Evolutionary conservation across 2,797 vertebrate species (phyloP).

Genomic region (Pangasius sanitwongsei): DNA sequence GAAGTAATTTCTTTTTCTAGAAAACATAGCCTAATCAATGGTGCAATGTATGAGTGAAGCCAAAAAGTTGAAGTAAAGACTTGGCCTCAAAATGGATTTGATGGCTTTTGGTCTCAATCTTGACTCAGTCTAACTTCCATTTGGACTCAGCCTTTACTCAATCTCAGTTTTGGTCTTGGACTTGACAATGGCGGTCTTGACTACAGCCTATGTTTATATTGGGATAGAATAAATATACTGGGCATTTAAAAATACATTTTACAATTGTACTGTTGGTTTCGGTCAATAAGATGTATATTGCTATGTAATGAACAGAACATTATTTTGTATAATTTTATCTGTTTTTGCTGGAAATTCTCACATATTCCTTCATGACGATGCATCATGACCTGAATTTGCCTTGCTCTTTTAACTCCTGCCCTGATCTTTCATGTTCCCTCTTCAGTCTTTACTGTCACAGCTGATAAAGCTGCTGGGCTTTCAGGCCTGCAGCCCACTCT

Average conservation of each 20-base stretch:
- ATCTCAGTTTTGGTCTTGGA: not conserved
- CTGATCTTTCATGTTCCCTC: slow-evolving; percentile 42
- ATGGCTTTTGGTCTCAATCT: slow-evolving; percentile 1
- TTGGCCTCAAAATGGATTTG: not conserved
- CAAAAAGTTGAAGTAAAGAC: slow-evolving; percentile 3
- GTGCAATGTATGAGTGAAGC: not conserved
- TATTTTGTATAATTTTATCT: not conserved
- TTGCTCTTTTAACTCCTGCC: slow-evolving; percentile 28
- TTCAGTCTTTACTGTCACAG: slow-evolving; percentile 58
- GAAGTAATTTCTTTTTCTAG: not conserved
- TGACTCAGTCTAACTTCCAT: not conserved
- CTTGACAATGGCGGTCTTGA: not conserved
- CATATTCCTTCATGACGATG: not conserved
- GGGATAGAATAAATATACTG: not conserved
- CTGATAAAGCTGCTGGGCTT: slow-evolving; percentile 70
- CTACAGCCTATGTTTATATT: not conserved
- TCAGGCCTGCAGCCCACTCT: slow-evolving; percentile 69
- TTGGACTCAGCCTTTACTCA: not conserved
- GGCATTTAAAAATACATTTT: not conserved
- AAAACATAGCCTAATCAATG: not conserved
- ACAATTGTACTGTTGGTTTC: not conserved
- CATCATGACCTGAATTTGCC: slow-evolving; percentile 53
- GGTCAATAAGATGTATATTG: not conserved
- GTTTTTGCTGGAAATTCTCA: not conserved
- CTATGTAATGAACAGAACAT: not conserved